Base-by-base conservation (phyloP, 1,140 invertebrate genomes). In the Spodoptera frugiperda region DNA sequence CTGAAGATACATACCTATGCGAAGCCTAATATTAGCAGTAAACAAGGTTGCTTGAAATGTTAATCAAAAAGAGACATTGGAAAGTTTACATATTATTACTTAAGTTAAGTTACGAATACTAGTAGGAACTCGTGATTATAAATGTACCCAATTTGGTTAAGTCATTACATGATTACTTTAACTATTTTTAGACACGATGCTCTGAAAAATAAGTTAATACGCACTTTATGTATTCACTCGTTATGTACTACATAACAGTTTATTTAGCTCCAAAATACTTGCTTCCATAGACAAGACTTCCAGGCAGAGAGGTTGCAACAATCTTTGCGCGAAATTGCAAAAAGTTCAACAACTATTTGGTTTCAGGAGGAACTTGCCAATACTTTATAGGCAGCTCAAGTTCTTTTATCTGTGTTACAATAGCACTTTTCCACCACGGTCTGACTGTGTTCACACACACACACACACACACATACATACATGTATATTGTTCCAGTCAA, bases 401-500 rank as follows among this genome's bases (percentile, higher is more conserved):
- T 46, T 63, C 17, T 55, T 21, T 65, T 65, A 14, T 49, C 44
- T 21, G 5, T 48, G 48, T 25, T 51, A 53, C 48, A 68, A 46
- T 21, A 46, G 17, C 59, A 63, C 15, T 19, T 46, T 48, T 46
- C 10, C 25, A 44, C 9, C 9, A 39, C 3, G 46, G 5, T 14
- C 39, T 30, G 25, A 44, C 49, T 71, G 10, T 44, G 15, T 4
- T 14, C 4, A 61, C 15, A 65, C 15, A 55, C 59, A 76, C 51
- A 25, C 10, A 17, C 4, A 61, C 15, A 65, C 15, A 55, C 59
- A 76, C 51, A 25, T 25, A 25, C 21, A 25, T 65, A 48, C 61
- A 11, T 51, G 44, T n/a, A 76, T 48, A 57, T 74, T 74, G 44
- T 61, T 17, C 46, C 54, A 78, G 49, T 67, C 51, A 67, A 67